phyloP scores from a whole-genome alignment of 2,113 vertebrate genomes.

The Aspidoscelis tigris region DNA sequence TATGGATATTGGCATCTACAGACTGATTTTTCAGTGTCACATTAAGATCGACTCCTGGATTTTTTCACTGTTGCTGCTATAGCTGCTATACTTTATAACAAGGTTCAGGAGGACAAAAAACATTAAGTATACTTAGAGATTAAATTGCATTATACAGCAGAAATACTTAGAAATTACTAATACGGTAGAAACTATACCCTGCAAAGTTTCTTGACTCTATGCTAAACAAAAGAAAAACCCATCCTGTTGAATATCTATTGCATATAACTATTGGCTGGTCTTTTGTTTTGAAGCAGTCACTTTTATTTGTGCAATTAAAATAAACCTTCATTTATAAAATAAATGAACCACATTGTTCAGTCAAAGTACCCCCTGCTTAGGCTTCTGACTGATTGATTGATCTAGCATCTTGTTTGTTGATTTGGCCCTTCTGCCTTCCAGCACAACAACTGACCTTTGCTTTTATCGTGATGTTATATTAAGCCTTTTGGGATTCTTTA shows the following conservation, averaged over 20 bases:
- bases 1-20: conserved; percentile 42
- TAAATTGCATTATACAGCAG: conserved; percentile 3
- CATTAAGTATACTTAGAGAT: not conserved
- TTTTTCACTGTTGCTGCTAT: not conserved
- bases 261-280: not conserved
- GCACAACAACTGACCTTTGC: no score
- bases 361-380: no score
- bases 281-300: not conserved
- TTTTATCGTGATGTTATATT: not conserved
- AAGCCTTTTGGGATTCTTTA: not conserved
- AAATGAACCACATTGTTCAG: no score
- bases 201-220: not conserved
- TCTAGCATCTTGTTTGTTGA: no score
- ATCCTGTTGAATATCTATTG: no score
- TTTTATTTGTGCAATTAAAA: not conserved
- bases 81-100: not conserved
- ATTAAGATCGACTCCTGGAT: conserved; percentile 10
- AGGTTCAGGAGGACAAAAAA: not conserved
- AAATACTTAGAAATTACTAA: not conserved
- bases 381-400: no score
- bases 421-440: no score
- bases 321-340: not conserved
- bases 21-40: conserved; percentile 11
- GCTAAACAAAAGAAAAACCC: not conserved
- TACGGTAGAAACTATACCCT: not conserved